phyloP scores from a whole-genome alignment of 2,888 invertebrate genomes.

The Caenorhabditis becei region DNA sequence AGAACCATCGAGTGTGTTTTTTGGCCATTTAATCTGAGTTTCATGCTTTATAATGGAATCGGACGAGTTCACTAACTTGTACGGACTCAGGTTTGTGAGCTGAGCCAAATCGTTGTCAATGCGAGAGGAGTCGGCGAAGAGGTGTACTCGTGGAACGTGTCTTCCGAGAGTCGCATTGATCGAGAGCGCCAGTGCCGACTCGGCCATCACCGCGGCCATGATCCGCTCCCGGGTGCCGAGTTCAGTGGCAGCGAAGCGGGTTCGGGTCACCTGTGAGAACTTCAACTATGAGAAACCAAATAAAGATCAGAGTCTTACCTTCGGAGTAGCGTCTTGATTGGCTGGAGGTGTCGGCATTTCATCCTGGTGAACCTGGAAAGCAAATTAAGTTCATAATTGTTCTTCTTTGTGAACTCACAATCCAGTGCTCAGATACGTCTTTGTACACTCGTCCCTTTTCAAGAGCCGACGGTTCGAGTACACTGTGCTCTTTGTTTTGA shows the following conservation, averaged over 20 bases:
- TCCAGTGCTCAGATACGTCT: conserved; percentile 62
- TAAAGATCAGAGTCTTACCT: conserved; percentile 15
- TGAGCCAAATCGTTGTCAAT: conserved; percentile 74
- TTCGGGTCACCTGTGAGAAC: conserved; percentile 84
- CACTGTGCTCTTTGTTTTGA: conserved; percentile 12
- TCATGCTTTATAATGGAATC: background rate
- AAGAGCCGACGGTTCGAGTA: conserved; percentile 39
- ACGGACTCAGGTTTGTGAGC: conserved; percentile 73
- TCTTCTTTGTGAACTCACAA: conserved; percentile 26
- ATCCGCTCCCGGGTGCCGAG: conserved; percentile 93
- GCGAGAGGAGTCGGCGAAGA: conserved; percentile 75
- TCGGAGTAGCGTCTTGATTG: conserved; percentile 62
- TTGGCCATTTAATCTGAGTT: conserved; percentile 63
- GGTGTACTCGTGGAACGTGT: conserved; percentile 65
- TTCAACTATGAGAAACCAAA: conserved; percentile 1
- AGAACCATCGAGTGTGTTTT: conserved; percentile 68
- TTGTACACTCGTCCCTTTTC: conserved; percentile 48
- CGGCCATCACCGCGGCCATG: conserved; percentile 88
- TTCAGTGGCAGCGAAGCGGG: conserved; percentile 95
- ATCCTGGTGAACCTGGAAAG: conserved; percentile 60
- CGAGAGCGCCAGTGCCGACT: conserved; percentile 89
- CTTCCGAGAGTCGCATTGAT: conserved; percentile 91
- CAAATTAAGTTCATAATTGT: background rate
- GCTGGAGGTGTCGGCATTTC: conserved; percentile 56
- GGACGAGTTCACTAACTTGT: conserved; percentile 35